phyloP scores from a whole-genome alignment of 2,888 invertebrate species.

The Ormyrus pomaceus region DNA sequence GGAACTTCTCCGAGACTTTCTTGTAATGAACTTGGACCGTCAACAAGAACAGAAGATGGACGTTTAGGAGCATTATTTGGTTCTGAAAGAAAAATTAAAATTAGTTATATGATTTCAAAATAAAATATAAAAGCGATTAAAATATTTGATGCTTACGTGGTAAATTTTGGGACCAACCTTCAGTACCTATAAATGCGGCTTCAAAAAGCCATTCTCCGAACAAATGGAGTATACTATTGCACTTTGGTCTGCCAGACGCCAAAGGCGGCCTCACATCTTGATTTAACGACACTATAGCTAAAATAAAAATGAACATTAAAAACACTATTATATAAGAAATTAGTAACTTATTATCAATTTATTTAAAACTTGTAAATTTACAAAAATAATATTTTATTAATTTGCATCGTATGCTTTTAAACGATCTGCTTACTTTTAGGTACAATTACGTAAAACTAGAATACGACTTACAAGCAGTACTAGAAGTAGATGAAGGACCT shows the following conservation, averaged over 20 bases:
- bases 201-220: constrained; percentile 98
- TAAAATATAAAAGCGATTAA: constrained; percentile 5
- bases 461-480: constrained; percentile 79
- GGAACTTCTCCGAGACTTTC: constrained; percentile 82
- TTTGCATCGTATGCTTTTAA: neutral
- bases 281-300: constrained; percentile 81
- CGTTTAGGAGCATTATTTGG: constrained; percentile 77
- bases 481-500: constrained; percentile 82
- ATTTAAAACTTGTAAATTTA: neutral
- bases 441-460: constrained; percentile 9
- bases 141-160: constrained; percentile 75
- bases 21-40: constrained; percentile 81
- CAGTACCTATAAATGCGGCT: constrained; percentile 93
- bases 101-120: neutral
- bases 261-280: constrained; percentile 82
- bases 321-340: too few species aligned
- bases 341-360: too few species aligned
- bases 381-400: neutral
- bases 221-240: constrained; percentile 95
- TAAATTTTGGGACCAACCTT: constrained; percentile 78
- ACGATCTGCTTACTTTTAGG: neutral
- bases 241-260: constrained; percentile 89
- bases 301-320: neutral
- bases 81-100: constrained; percentile 62
- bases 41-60: constrained; percentile 82